Conservation (phyloP, 2,797 vertebrate species). For the Scolopax rusticola region DNA sequence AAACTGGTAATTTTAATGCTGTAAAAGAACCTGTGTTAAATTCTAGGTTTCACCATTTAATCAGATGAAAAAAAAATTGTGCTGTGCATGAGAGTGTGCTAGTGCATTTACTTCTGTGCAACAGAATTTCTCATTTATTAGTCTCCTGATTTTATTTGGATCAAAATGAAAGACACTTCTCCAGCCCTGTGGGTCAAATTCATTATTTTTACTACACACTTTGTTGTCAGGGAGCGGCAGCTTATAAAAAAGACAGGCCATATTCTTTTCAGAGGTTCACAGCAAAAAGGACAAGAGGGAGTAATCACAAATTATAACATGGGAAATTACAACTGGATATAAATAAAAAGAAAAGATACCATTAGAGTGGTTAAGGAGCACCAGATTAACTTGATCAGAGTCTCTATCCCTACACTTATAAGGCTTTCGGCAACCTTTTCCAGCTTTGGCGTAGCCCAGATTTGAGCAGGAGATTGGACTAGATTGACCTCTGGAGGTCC, state of each 20-base stretch:
- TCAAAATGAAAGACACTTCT: background rate
- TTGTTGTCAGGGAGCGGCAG: background rate
- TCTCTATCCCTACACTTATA: background rate
- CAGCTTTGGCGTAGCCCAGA: background rate
- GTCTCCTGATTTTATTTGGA: background rate
- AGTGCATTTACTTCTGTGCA: background rate
- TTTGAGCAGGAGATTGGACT: background rate
- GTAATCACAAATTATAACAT: background rate
- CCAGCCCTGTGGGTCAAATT: background rate
- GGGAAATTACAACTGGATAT: background rate
- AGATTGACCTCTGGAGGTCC: background rate
- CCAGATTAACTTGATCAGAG: background rate
- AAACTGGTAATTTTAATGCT: background rate
- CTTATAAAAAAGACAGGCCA: background rate
- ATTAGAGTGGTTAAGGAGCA: background rate
- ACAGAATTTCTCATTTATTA: background rate
- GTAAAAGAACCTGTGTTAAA: background rate
- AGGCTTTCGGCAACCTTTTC: background rate
- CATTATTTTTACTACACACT: background rate
- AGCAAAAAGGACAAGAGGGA: background rate
- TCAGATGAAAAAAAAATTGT: background rate
- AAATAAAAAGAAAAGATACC: background rate
- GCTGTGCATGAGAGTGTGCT: background rate
- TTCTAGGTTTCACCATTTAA: background rate
- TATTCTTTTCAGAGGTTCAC: background rate